Percentiles rank a stretch among this genome's conserved stretches.
Evolutionary conservation across 2,797 vertebrate genomes (phyloP).

Genomic region (Hephaestus fuliginosus): DNA sequence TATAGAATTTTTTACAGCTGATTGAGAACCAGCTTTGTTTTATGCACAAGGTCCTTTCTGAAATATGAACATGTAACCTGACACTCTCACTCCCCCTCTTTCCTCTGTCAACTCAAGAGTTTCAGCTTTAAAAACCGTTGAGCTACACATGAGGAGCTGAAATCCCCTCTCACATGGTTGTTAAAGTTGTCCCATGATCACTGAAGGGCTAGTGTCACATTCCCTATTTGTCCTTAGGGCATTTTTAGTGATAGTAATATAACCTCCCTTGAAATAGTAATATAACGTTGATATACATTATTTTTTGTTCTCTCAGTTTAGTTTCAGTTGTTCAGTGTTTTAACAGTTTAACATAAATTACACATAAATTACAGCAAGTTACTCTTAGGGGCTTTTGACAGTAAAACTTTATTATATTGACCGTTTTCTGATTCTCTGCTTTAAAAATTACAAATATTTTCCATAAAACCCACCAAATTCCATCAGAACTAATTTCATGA

Average conservation of each 20-base stretch:
- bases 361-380: not conserved
- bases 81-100: conserved; percentile 21
- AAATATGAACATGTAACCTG: conserved; percentile 38
- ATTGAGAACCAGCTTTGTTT: conserved; percentile 28
- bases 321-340: not conserved
- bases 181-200: conserved; percentile 62
- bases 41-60: not conserved
- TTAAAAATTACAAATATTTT: not conserved
- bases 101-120: conserved; percentile 30
- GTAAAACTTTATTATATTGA: not conserved
- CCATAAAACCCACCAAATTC: not conserved
- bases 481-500: not conserved
- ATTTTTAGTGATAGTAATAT: not conserved
- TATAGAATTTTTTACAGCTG: conserved; percentile 2
- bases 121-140: conserved; percentile 39
- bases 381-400: not conserved
- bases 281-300: not conserved
- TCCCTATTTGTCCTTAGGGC: not conserved
- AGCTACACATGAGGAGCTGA: conserved; percentile 44
- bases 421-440: not conserved
- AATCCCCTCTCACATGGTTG: conserved; percentile 61
- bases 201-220: conserved; percentile 5
- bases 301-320: conserved; percentile 1
- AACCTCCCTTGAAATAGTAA: not conserved
- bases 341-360: not conserved